Evolutionary conservation across 2,113 vertebrate genomes (phyloP), one percentile per base, ranked within the genome.

Genomic region (Orthonyx spaldingii): DNA sequence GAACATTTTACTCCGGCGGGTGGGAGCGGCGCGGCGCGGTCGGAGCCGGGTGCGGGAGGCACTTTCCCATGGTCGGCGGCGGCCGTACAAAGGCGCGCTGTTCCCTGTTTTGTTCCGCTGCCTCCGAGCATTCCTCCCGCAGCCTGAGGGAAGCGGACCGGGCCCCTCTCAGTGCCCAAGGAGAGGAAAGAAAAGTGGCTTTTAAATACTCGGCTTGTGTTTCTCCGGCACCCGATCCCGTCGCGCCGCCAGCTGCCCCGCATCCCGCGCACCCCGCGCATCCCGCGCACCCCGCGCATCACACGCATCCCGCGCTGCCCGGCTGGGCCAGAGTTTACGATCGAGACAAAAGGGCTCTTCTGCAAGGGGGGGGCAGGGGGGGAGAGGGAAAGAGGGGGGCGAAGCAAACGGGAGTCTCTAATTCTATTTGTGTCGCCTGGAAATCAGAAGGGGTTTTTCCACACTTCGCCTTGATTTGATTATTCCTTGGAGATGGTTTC

Each of bases 401-500:
- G 77, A 97, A 97, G 57, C 91, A 81, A 89, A 84, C 97, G 97
- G 98, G 98, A 90, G 98, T 98, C 98, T 98, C 94, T 99, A 99
- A 99, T 99, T 99, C 98, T 98, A 98, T 99, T 99, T 99, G 99
- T 97, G 98, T 98, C 98, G 98, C 98, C 98, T 98, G 98, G 99
- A 99, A 98, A 99, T 98, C 98, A 98, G 98, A 98, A 99, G 98
- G 98, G 99, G 98, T 98, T 98, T 98, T 98, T 99, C 98, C 98
- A 98, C 98, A 98, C 98, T 99, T 99, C 98, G 98, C 96, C 98
- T 95, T 99, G 98, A 99, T 99, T 99, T 98, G 99, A 99, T 99
- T 99, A 99, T 98, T 99, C 98, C 98, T 98, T 98, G 97, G 97
- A 98, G 98, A 98, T 98, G 98, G 98, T 98, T 97, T 98, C 97